Base-by-base conservation (phyloP, 2,113 vertebrate species). In the Lonchura striata region DNA sequence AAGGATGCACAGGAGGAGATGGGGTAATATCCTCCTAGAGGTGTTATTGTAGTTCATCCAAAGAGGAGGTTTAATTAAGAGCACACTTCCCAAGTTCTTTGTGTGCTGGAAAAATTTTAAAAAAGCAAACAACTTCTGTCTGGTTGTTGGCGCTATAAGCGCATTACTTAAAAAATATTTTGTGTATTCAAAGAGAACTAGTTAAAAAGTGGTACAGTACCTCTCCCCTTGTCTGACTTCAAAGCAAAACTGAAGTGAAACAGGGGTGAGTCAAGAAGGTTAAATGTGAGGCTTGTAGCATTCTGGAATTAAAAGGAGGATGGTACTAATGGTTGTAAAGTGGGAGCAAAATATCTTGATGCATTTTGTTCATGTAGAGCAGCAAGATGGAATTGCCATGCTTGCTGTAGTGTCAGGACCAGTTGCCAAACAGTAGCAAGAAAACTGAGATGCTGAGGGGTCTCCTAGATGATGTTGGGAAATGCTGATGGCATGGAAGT, bases 81-180 rank as follows among this genome's bases (percentile, higher is more conserved):
- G 8, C 21, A 53, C 10, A 2, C 15, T 60, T 79, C 37, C 28
- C 14, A 56, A 57, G 21, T 8, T 18, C 68, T 76, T 52, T 86
- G 28, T 44, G n/a, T 37, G 6, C 52, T 90, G 42, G 39, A 41
- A 54, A 63, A 70, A 41, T 2, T 17, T 35, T 10, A 13, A 41
- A 39, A 61, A 63, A 52, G 17, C n/a, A 24, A 59, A 59, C 1
- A 7, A 35, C 10, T 74, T 79, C 47, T 65, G 0, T 1, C 19
- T 53, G 5, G 9, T n/a, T 74, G 15, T 75, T 93, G 12, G 37
- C 0, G 0, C 27, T 52, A 6, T 63, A 37, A 70, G 6, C 15
- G 77, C 0, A 0, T 70, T 78, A 49, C 19, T 93, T 79, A 70
- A 1, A 17, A 78, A 68, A n/a, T 39, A 21, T 39, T 71, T 53